phyloP scores from a whole-genome alignment of 2,113 vertebrate genomes.

The Struthidea cinerea region DNA sequence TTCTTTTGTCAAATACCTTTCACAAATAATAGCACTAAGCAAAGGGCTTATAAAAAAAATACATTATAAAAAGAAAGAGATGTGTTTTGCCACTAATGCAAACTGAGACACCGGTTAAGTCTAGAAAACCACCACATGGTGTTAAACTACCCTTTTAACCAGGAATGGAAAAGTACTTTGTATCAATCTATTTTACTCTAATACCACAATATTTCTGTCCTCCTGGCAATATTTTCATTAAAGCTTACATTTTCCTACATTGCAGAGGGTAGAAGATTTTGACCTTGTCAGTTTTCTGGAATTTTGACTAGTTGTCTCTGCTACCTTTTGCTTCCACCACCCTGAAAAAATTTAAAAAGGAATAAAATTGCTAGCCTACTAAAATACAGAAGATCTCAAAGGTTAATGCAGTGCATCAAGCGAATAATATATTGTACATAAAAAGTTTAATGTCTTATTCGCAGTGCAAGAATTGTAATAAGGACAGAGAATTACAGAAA shows the following conservation, averaged over 20 bases:
- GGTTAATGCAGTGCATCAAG: conserved; percentile 20
- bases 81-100: neutral
- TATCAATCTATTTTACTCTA: neutral
- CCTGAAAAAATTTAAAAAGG: neutral
- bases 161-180: neutral
- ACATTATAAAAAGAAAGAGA: neutral
- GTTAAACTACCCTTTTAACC: neutral
- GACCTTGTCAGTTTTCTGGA: neutral
- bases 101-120: neutral
- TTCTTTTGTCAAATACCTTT: neutral
- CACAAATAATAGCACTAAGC: neutral
- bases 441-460: conserved; percentile 43
- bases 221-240: neutral
- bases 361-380: neutral
- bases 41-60: neutral
- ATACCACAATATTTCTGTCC: neutral
- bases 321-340: neutral
- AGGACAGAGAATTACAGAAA: conserved; percentile 11
- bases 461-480: neutral
- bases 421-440: conserved; percentile 16
- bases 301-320: neutral
- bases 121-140: neutral
- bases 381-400: conserved; percentile 23
- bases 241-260: neutral
- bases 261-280: neutral